phyloP scores from a whole-genome alignment of 2,113 vertebrate genomes.

The Psilopogon haemacephalus region DNA sequence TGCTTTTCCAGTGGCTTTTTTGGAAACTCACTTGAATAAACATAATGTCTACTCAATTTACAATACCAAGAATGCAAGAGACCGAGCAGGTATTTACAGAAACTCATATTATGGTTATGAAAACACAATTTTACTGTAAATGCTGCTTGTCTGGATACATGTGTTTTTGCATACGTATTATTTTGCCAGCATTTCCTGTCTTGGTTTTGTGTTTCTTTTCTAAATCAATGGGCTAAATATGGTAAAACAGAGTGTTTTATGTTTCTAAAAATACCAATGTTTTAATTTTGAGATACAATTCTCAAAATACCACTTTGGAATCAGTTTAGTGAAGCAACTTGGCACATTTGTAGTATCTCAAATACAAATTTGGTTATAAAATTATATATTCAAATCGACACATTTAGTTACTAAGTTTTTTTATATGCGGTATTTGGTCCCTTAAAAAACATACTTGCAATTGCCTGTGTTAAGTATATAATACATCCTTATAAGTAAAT shows the following conservation, averaged over 20 bases:
- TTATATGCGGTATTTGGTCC: neutral
- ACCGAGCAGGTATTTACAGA: conserved; percentile 81
- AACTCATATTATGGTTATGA: neutral
- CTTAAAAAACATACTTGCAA: neutral
- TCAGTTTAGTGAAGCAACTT: neutral
- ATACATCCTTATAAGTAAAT: neutral
- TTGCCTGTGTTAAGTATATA: neutral
- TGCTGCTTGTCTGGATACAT: neutral
- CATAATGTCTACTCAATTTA: conserved; percentile 92
- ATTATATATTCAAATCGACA: neutral
- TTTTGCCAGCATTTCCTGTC: neutral
- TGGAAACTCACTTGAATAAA: conserved; percentile 90
- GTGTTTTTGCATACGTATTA: neutral
- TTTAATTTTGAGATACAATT: neutral
- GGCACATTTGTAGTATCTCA: neutral
- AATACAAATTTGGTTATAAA: neutral
- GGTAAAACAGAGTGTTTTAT: rapidly evolving
- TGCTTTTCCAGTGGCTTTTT: conserved; percentile 93
- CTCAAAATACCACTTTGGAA: neutral
- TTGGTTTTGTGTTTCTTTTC: neutral
- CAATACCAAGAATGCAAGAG: conserved; percentile 84
- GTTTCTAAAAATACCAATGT: neutral
- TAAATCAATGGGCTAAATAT: neutral
- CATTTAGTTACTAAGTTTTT: neutral
- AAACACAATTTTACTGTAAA: neutral